These are phyloP conservation scores for Strix uralensis DNA, from an alignment of 2,113 vertebrate species.

Conservation along the genomic window DNA sequence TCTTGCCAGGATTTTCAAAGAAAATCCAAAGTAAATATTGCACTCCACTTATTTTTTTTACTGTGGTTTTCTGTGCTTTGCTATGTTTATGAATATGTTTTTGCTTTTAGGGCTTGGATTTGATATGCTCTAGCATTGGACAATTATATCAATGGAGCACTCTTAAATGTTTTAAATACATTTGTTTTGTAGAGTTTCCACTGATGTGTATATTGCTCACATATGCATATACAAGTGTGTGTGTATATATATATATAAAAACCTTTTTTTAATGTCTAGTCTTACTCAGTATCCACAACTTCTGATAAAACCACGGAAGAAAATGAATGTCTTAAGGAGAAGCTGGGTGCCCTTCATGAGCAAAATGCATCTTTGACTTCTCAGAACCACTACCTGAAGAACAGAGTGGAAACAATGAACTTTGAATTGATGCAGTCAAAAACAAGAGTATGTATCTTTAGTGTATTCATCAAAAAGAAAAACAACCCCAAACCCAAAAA, in stretches of 20 bases:
- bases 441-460: constrained; percentile 76
- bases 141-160: accelerated
- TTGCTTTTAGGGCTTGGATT: neutral
- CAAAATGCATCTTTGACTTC: constrained; percentile 82
- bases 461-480: neutral
- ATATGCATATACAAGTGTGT: neutral
- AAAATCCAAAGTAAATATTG: constrained; percentile 66
- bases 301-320: constrained; percentile 64
- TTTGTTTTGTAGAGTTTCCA: neutral
- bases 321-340: constrained; percentile 72
- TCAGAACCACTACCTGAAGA: constrained; percentile 81
- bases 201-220: neutral
- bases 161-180: neutral
- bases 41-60: neutral
- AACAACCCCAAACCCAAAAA: neutral
- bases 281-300: neutral
- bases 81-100: neutral
- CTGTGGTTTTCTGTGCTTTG: neutral
- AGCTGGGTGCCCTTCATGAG: constrained; percentile 74
- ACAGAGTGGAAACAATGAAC: constrained; percentile 78
- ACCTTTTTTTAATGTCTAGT: constrained; percentile 48
- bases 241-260: accelerated
- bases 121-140: neutral
- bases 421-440: constrained; percentile 77
- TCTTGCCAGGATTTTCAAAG: constrained; percentile 45